Evolutionary conservation across 2,888 invertebrate species (phyloP).

Genomic region (Mactromeris polynyma): DNA sequence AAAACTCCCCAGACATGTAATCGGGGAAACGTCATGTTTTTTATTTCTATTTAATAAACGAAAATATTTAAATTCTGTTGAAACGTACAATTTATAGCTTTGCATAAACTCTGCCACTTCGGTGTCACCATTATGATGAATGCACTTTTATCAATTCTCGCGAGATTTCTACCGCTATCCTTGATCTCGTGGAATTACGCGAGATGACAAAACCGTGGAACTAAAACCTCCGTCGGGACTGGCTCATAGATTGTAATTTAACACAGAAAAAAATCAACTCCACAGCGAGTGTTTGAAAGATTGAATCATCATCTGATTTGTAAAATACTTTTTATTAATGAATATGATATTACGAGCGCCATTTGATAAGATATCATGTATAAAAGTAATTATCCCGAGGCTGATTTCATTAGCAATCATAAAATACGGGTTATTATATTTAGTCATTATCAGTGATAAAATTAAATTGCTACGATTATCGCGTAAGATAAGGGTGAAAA

Average conservation of each 20-base stretch:
- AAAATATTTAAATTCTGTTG: not conserved
- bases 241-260: not conserved
- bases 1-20: too few relatives aligned
- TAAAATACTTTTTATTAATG: too few relatives aligned
- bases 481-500: too few relatives aligned
- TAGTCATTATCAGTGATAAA: too few relatives aligned
- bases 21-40: too few relatives aligned
- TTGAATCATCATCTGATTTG: not conserved
- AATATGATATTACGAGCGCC: too few relatives aligned
- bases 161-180: not conserved
- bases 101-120: not conserved
- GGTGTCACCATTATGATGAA: not conserved
- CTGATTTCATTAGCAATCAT: too few relatives aligned
- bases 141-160: not conserved
- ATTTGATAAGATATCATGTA: too few relatives aligned
- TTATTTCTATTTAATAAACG: not conserved
- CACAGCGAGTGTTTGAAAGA: not conserved
- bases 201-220: not conserved
- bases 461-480: too few relatives aligned
- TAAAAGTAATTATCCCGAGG: too few relatives aligned
- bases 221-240: not conserved
- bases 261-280: not conserved
- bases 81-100: not conserved
- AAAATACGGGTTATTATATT: too few relatives aligned
- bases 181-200: not conserved